Conservation (phyloP, 2,113 vertebrate species). For the Apteryx mantelli region DNA sequence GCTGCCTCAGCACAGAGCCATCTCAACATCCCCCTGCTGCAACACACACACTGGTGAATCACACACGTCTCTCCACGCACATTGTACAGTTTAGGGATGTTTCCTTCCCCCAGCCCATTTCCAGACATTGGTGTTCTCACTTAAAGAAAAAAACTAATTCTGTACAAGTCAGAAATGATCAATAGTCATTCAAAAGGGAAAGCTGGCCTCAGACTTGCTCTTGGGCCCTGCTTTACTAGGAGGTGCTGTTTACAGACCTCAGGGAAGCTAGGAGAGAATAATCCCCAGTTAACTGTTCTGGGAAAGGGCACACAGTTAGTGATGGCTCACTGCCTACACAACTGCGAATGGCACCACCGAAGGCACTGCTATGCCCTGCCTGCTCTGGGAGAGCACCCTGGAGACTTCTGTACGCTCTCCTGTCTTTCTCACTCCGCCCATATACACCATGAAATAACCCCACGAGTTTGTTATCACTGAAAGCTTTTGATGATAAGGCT, state of each 20-base stretch:
- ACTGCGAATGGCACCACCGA: background rate
- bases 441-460: background rate
- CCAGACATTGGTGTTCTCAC: background rate
- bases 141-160: background rate
- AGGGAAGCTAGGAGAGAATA: background rate
- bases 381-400: background rate
- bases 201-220: background rate
- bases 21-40: background rate
- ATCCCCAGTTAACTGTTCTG: background rate
- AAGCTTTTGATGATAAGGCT: background rate
- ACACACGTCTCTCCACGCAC: rapidly evolving
- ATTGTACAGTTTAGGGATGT: too few species aligned
- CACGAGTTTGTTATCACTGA: background rate
- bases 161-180: background rate
- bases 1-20: background rate
- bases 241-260: background rate
- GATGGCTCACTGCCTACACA: rapidly evolving
- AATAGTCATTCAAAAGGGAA: background rate
- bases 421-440: background rate
- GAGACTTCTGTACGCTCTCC: background rate
- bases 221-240: background rate
- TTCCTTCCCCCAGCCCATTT: background rate
- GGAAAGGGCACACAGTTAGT: background rate
- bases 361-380: background rate
- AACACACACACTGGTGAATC: background rate